Conservation (phyloP, 2,113 vertebrate genomes). For the Tiliqua scincoides region DNA sequence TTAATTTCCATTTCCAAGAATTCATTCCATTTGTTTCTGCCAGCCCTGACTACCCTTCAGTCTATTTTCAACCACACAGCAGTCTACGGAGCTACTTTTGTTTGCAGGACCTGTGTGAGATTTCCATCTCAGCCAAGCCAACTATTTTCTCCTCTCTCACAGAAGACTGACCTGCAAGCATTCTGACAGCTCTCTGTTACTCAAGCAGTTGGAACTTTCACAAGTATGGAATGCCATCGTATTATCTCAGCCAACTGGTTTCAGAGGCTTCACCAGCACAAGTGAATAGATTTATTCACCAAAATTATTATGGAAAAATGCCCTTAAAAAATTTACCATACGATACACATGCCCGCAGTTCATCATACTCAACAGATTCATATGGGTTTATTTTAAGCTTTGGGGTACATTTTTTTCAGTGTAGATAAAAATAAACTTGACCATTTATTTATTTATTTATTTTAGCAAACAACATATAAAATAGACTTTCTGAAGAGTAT, state of each 20-base stretch:
- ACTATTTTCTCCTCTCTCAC: not conserved
- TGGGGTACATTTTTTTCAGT: not conserved
- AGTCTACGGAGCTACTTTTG: too few species aligned
- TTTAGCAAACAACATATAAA: conserved; percentile 7
- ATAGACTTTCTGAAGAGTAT: conserved; percentile 14
- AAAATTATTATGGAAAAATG: not conserved
- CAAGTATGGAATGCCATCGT: not conserved
- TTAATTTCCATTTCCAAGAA: too few species aligned
- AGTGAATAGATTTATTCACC: not conserved
- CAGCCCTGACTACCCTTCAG: too few species aligned
- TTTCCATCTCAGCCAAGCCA: too few species aligned
- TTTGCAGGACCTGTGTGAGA: too few species aligned
- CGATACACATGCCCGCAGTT: not conserved
- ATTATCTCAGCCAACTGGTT: not conserved
- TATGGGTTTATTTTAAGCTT: not conserved
- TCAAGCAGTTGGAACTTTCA: not conserved
- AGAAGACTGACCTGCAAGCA: not conserved
- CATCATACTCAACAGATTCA: accelerated
- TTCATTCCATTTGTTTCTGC: too few species aligned
- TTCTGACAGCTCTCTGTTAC: not conserved
- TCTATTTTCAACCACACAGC: too few species aligned
- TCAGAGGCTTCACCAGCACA: too few species aligned
- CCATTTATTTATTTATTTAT: not conserved
- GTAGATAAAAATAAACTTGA: not conserved
- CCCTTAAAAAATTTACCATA: not conserved